These are phyloP conservation scores for Agrochola lychnidis DNA, from an alignment of 2,888 invertebrate species.

Conservation along the genomic window DNA sequence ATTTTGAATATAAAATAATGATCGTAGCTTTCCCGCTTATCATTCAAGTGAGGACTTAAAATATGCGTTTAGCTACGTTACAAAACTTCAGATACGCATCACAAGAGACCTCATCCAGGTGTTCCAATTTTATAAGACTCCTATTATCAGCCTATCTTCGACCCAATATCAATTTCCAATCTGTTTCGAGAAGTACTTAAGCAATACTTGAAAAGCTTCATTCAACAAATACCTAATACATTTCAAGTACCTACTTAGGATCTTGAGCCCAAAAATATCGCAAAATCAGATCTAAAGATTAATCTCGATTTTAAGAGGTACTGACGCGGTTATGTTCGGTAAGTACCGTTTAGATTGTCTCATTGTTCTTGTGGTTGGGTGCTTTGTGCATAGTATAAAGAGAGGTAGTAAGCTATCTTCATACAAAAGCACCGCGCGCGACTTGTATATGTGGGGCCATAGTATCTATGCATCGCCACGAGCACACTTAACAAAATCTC, in stretches of 20 bases:
- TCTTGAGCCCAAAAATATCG: slow-evolving; percentile 47
- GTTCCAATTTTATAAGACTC: not conserved
- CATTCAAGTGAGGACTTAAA: not conserved
- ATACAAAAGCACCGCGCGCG: too few relatives aligned
- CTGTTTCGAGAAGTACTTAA: slow-evolving; percentile 29
- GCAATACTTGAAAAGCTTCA: slow-evolving; percentile 27
- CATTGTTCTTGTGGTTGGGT: not conserved
- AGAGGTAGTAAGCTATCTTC: too few relatives aligned
- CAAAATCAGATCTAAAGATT: slow-evolving; percentile 45
- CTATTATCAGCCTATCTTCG: slow-evolving; percentile 9
- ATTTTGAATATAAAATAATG: not conserved
- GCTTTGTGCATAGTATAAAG: not conserved
- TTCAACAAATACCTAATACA: slow-evolving; percentile 39
- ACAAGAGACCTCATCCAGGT: too few relatives aligned
- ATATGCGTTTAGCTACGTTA: not conserved
- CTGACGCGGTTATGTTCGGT: slow-evolving; percentile 28
- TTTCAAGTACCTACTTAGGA: slow-evolving; percentile 6
- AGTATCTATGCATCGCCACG: too few relatives aligned
- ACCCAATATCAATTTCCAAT: slow-evolving; percentile 23
- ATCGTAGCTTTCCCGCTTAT: not conserved
- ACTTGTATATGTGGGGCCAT: too few relatives aligned
- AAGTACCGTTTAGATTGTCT: slow-evolving; percentile 23
- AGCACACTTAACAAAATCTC: too few relatives aligned
- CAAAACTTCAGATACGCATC: not conserved
- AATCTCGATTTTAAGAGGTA: slow-evolving; percentile 8